Conservation (phyloP, 2,888 invertebrate species). For the Epiblema foenella region DNA sequence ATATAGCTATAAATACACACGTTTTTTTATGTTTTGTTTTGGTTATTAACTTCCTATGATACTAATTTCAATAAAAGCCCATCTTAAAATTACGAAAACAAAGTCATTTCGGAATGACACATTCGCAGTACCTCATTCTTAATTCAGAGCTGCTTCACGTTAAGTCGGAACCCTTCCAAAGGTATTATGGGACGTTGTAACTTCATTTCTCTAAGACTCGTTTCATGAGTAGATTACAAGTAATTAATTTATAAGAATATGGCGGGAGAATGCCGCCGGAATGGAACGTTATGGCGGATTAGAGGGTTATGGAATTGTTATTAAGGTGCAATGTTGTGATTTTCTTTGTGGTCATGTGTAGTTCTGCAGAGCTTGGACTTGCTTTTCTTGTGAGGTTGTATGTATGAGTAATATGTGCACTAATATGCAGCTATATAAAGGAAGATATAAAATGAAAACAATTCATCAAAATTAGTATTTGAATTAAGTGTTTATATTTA, state of each 20-base stretch:
- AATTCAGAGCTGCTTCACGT: constrained; percentile 79
- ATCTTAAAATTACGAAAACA: constrained; percentile 18
- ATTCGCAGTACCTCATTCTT: constrained; percentile 79
- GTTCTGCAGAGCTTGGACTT: background rate
- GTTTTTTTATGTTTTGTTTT: no score
- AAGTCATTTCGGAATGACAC: constrained; percentile 60
- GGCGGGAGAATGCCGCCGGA: constrained; percentile 60
- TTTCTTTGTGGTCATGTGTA: constrained; percentile 29
- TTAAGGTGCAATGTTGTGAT: constrained; percentile 32
- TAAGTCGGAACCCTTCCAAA: constrained; percentile 71
- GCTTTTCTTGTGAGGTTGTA: background rate
- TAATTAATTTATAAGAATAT: constrained; percentile 86
- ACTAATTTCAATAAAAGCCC: constrained; percentile 10
- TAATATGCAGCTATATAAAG: no score
- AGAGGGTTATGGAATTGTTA: constrained; percentile 47
- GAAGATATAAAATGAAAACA: no score
- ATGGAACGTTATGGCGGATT: constrained; percentile 60
- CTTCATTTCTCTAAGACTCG: constrained; percentile 82
- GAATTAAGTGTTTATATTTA: background rate
- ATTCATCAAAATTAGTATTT: background rate
- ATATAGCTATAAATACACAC: no score
- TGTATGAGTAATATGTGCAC: background rate
- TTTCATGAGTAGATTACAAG: constrained; percentile 84
- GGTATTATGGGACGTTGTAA: constrained; percentile 71
- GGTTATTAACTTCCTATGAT: background rate